Conservation (phyloP, 2,113 vertebrate species). For the Catharus fuscescens region DNA sequence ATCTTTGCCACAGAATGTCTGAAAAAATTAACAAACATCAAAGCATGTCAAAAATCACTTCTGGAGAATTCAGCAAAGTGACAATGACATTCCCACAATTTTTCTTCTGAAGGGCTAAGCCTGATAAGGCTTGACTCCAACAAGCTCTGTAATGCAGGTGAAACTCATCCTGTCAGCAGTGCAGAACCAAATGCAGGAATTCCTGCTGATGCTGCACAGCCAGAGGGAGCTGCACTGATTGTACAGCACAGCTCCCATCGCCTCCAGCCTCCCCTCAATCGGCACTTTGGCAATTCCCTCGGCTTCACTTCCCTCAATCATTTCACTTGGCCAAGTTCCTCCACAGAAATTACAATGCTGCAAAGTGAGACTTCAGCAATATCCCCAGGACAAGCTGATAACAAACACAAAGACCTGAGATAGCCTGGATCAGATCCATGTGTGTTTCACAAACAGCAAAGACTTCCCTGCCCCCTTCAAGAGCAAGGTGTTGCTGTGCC, state of each 20-base stretch:
- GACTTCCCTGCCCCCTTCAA: neutral
- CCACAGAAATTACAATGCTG: neutral
- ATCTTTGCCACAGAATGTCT: neutral
- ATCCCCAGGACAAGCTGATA: neutral
- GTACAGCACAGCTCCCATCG: neutral
- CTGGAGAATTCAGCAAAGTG: neutral
- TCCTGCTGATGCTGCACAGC: constrained; percentile 26
- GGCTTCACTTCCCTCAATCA: neutral
- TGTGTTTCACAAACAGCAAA: neutral
- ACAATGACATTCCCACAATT: neutral
- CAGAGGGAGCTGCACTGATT: neutral
- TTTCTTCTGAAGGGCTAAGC: neutral
- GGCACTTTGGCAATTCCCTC: neutral
- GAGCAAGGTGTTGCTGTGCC: neutral
- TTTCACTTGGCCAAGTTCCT: neutral
- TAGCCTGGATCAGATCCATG: neutral
- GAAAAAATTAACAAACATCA: neutral
- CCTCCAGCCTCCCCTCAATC: neutral
- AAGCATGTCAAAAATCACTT: neutral
- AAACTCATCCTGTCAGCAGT: constrained; percentile 5
- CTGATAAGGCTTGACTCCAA: neutral
- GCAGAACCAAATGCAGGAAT: neutral
- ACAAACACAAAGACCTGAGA: neutral
- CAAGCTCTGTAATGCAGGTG: neutral
- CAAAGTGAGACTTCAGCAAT: neutral